Evolutionary conservation across 2,113 vertebrate species (phyloP), one percentile per base, ranked within the genome.

Genomic region (Gobius niger): DNA sequence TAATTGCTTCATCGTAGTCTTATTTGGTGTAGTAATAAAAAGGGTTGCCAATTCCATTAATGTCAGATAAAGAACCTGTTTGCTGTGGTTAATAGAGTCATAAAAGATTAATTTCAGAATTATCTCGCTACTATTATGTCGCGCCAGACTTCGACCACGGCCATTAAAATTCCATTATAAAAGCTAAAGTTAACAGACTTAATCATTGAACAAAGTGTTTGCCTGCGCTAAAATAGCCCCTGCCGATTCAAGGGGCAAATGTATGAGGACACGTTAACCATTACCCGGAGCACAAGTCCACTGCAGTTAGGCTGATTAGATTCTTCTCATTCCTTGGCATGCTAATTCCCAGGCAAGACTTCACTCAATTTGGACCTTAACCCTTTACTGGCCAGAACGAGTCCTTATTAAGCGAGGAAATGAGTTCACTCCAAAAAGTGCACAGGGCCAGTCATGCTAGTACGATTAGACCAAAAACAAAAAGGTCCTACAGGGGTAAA

Each of bases 291-390:
- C 68, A 73, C 73, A 63, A 81, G 86, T 84, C 88, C 82, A 57
- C 56, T 80, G 82, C 76, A 77, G 72, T 88, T 87, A 84, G 68
- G 54, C 66, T 87, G 60, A 82, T 80, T 76, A 77, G 57, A 86
- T 78, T 81, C 71, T 82, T 78, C 68, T 75, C 84, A 89, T 88
- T 89, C 78, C 81, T 73, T 12, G 34, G 64, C 56, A 81, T 83
- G 75, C 66, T 77, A 81, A 82, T 88, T 88, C 77, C 52, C 54
- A 62, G 68, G 68, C 73, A 56, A 52, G 70, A 68, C 69, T 75
- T 85, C 68, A 65, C 77, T 78, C 69, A 83, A 66, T 84, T 79
- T 78, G 50, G 12, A 69, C 65, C 64, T 82, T 84, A 77, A 75
- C 73, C 77, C 76, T 63, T 50, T 57, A 60, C 52, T 68, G 63